Base-by-base conservation (phyloP, 1,140 invertebrate species). In the Teleopsis dalmanni region DNA sequence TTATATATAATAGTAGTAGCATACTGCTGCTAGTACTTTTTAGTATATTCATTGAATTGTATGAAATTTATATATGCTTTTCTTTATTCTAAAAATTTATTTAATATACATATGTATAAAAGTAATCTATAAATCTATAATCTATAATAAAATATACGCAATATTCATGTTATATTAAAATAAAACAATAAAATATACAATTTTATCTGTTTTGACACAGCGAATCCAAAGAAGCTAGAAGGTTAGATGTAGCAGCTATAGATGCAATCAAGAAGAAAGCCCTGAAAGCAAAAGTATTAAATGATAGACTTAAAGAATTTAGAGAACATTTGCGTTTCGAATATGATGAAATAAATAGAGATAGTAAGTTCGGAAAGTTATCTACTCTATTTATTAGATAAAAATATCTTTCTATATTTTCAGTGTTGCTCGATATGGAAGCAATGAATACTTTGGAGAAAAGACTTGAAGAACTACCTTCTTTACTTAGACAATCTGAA, bases 241-340 rank as follows among this genome's bases (percentile, higher is more conserved):
- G 74, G 48, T 73, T 74, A 0, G 60, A 81, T 33, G 57, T 75
- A 5, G 62, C 72, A 22, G 76, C 79, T 55, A 71, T 81, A 49
- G 79, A 78, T 50, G 70, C 73, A 13, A 73, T 76, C 0, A 82
- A 82, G 56, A 78, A 83, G 70, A 63, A 82, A 69, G 70, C 73
- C 62, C 58, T 74, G 60, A 78, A 79, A 48, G 82, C 85, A 70
- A 80, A 83, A 74, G 76, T 79, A 51, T 74, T 74, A 4, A 82
- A 85, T 54, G 82, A 83, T 59, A 72, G 75, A 56, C 58, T 85
- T 3, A 78, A 78, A 0, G 72, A 77, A 44, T 70, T 80, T 44
- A 80, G 81, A 52, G 70, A 74, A 34, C 75, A 80, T 57, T 52
- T 81, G 23, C 54, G 74, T 10, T 75, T 76, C 35, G 80, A 85